Evolutionary conservation across 1,140 invertebrate genomes (phyloP).

Genomic region (Sinonovacula constricta): DNA sequence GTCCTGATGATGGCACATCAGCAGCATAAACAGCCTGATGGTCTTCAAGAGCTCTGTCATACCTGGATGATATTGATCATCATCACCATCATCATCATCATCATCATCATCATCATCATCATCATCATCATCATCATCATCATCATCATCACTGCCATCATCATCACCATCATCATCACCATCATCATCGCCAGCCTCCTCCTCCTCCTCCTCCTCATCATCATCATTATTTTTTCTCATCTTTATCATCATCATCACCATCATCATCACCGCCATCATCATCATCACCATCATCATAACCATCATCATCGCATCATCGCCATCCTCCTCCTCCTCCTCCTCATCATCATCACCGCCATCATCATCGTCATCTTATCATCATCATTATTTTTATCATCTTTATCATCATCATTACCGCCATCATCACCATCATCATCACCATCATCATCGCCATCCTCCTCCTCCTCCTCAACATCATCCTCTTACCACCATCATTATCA

Average conservation of each 20-base stretch:
- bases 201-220: neutral
- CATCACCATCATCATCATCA: neutral
- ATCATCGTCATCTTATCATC: too few species aligned
- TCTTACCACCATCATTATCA: too few species aligned
- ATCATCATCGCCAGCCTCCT: neutral
- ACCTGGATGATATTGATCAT: constrained; percentile 12
- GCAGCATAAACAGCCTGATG: constrained; percentile 39
- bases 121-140: constrained; percentile 1
- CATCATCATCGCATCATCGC: neutral
- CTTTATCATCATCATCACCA: neutral
- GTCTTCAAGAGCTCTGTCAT: constrained; percentile 45
- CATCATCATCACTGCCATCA: neutral
- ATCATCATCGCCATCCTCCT: too few species aligned
- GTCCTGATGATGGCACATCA: constrained; percentile 73
- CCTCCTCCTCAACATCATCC: too few species aligned
- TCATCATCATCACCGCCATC: too few species aligned
- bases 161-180: neutral
- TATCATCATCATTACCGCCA: too few species aligned
- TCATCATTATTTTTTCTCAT: neutral
- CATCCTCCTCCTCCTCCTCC: too few species aligned
- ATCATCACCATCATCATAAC: neutral
- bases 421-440: too few species aligned
- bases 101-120: constrained; percentile 1
- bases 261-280: neutral
- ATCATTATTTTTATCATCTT: too few species aligned